phyloP scores from a whole-genome alignment of 2,888 invertebrate genomes.

The Polietes domitor region DNA sequence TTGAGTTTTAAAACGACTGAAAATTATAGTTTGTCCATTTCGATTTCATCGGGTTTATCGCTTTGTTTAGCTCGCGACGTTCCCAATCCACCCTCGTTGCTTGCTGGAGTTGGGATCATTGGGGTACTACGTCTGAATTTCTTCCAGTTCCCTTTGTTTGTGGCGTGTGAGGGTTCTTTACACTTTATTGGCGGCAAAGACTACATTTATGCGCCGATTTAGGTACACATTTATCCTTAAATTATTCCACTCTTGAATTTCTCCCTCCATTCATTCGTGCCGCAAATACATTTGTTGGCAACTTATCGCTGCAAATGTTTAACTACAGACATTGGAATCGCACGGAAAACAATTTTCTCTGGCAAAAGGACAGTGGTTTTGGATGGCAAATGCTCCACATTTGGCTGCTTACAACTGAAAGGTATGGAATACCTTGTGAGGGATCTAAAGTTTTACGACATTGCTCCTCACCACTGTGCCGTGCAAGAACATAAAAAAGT shows the following conservation, averaged over 20 bases:
- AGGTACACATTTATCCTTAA: slow-evolving; percentile 46
- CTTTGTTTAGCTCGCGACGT: no score
- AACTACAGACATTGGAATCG: background rate
- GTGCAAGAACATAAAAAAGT: background rate
- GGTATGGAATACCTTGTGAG: no score
- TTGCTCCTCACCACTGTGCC: background rate
- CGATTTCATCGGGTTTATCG: no score
- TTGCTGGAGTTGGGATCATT: no score
- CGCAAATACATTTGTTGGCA: slow-evolving; percentile 25
- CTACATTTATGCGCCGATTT: slow-evolving; percentile 59
- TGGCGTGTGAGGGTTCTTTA: slow-evolving; percentile 2
- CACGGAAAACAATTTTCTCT: background rate
- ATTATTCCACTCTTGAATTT: slow-evolving; percentile 34
- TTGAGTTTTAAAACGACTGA: no score
- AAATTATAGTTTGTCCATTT: no score
- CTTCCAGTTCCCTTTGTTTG: background rate
- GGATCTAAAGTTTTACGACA: no score
- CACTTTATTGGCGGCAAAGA: slow-evolving; percentile 56
- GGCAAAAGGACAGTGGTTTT: background rate
- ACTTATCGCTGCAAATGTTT: slow-evolving; percentile 53
- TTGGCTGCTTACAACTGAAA: no score
- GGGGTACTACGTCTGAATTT: no score
- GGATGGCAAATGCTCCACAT: background rate
- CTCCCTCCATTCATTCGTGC: slow-evolving; percentile 10
- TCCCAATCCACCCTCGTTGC: background rate